These are phyloP conservation scores for Lasioglossum baleicum DNA, from an alignment of 1,140 invertebrate species.

Conservation along the genomic window DNA sequence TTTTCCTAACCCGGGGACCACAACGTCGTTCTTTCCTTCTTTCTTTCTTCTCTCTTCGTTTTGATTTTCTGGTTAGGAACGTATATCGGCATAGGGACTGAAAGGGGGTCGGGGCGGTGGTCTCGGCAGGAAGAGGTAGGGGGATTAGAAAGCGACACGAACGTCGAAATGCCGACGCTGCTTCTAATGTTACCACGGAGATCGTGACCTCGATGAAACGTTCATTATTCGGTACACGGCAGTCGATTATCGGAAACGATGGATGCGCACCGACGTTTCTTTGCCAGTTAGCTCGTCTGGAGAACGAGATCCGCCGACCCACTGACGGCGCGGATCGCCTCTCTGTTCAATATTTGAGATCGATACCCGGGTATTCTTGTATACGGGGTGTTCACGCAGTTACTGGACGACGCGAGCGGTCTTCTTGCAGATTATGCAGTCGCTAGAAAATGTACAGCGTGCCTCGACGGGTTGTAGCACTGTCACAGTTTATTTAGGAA, in stretches of 20 bases:
- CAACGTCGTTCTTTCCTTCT: neutral
- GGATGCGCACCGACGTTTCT: conserved; percentile 36
- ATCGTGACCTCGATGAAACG: conserved; percentile 44
- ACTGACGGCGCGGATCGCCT: neutral
- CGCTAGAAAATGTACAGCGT: too few relatives aligned
- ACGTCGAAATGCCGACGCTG: conserved; percentile 13
- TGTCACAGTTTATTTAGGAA: too few relatives aligned
- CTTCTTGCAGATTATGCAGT: too few relatives aligned
- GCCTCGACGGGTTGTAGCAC: too few relatives aligned
- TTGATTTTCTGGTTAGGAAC: conserved; percentile 29
- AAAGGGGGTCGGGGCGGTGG: neutral
- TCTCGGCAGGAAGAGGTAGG: neutral
- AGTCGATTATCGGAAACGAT: conserved; percentile 39
- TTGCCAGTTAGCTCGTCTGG: neutral
- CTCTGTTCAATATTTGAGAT: neutral
- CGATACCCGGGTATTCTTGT: too few relatives aligned
- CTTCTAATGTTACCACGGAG: conserved; percentile 38
- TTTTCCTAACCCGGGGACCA: conserved; percentile 19
- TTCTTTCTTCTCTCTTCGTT: conserved; percentile 5
- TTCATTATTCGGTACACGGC: conserved; percentile 44
- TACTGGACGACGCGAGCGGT: too few relatives aligned
- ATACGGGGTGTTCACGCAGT: too few relatives aligned
- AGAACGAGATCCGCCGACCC: neutral
- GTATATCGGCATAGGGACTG: too few relatives aligned
- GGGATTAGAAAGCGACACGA: neutral